Evolutionary conservation across 2,113 vertebrate genomes (phyloP), one percentile per base, ranked within the genome.

Genomic region (Atherinomorus stipes): DNA sequence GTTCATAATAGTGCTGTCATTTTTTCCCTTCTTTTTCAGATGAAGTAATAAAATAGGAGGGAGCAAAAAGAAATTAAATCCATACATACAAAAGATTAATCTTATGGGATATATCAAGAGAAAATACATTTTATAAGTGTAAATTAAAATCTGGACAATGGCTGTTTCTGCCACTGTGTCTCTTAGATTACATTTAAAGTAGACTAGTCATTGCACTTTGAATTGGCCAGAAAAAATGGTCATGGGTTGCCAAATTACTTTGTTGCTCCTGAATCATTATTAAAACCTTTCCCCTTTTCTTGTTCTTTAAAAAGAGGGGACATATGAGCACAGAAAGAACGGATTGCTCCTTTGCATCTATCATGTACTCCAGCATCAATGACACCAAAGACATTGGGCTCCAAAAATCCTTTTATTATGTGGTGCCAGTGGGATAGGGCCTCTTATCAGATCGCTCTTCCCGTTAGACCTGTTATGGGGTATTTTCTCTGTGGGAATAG

Each of bases 101-200:
- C 34, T 56, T 52, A 18, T 4, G 22, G 18, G 34, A 28, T 52
- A 22, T 16, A 53, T 62, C 7, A 31, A 10, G 25, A 60, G 58
- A 68, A 74, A n/a, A n/a, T n/a, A n/a, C n/a, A n/a, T n/a, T n/a
- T n/a, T n/a, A n/a, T n/a, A n/a, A n/a, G n/a, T 74, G 80, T 89
- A 88, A 89, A 93, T 93, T 89, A 89, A 88, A 91, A 90, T 70
- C 76, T 54, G 80, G 59, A 67, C 80, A 85, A 77, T 90, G 91
- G 86, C 88, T 72, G 65, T 81, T 70, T 88, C 72, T 85, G 85
- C 78, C 78, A 86, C 87, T 91, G 84, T 92, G 88, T 69, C 66
- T 81, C 93, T 91, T 87, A 94, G 83, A 88, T 94, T 93, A 90
- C 89, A 89, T 91, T 90, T 83, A 92, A 88, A 89, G 88, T 78